A percentile compares a stretch with the other conserved stretches of the same genome.
These are phyloP conservation scores for Spodoptera littoralis DNA, from an alignment of 2,888 invertebrate genomes.

Conservation along the genomic window DNA sequence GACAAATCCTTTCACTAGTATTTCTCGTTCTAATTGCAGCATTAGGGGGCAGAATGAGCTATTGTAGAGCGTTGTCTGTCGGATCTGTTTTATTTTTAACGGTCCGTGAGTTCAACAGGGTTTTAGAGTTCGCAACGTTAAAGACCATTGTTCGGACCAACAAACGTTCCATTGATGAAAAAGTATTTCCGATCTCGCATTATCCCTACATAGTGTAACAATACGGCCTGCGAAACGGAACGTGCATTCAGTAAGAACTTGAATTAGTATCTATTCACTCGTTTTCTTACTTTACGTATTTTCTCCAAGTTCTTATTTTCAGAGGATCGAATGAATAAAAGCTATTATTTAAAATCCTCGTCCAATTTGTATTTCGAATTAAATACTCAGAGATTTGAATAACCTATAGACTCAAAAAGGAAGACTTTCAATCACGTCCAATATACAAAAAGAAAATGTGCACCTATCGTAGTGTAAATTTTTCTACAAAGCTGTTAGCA, in stretches of 20 bases:
- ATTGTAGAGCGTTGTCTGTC: constrained; percentile 73
- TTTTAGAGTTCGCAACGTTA: constrained; percentile 62
- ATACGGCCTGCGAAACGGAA: constrained; percentile 28
- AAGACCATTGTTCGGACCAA: constrained; percentile 66
- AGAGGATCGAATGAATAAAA: constrained; percentile 11
- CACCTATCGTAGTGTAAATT: too few relatives aligned
- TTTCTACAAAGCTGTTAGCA: too few relatives aligned
- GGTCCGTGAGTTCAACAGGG: constrained; percentile 67
- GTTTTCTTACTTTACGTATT: constrained; percentile 17
- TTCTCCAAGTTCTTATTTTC: constrained; percentile 16
- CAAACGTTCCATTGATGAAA: constrained; percentile 58
- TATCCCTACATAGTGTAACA: constrained; percentile 45
- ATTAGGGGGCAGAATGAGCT: constrained; percentile 80
- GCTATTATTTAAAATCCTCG: constrained; percentile 8
- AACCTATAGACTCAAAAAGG: background rate
- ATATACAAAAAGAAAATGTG: constrained; percentile 1
- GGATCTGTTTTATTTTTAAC: constrained; percentile 79
- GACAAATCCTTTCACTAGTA: constrained; percentile 82
- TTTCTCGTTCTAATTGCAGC: constrained; percentile 82
- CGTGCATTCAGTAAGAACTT: constrained; percentile 37
- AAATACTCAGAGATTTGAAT: constrained; percentile 12
- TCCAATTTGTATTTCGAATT: constrained; percentile 9
- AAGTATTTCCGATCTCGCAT: constrained; percentile 52
- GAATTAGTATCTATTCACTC: constrained; percentile 45
- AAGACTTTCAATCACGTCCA: background rate